Base-by-base conservation (phyloP, 2,113 vertebrate genomes). In the Boulengeromyrus knoepffleri region DNA sequence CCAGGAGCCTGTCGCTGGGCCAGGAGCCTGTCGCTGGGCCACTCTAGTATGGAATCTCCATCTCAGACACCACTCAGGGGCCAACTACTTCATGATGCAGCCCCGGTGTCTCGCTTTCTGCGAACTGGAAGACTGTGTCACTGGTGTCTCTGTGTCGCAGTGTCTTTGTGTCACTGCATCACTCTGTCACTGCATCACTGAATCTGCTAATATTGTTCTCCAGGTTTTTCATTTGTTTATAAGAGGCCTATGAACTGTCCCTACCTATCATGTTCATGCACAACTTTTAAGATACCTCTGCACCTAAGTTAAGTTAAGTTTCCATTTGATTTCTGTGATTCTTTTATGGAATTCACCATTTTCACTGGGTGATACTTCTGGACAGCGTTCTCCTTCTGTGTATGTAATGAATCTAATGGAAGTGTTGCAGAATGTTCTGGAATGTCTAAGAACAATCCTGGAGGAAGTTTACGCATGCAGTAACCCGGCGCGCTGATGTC, bases 401-500 rank as follows among this genome's bases (percentile, higher is more conserved):
- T 77, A 77, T 42, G 17, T 77, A 42, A 77, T 39, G 31, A 39
- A 77, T 77, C 31, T 27, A 31, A 66, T 66, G 62, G 9, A 66
- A 66, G 62, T 66, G 31, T 36, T 77, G 70, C 31, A 77, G 70
- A 77, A 39, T 8, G 74, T 80, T 42, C 74, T 42, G 17, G 17
- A 17, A 42, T 80, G 17, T 80, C 36, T 39, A 21, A 80, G 36
- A 80, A 80, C 74, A 80, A 39, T 42, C 31, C 10, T 6, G 74
- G 36, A 80, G 15, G 36, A 80, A 80, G 45, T 15, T 31, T 27
- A 70, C 21, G 42, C 7, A 66, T 58, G 58, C 53, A 58, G 21
- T n/a, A n/a, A n/a, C 56, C 56, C 21, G 21, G 56, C 2, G 36
- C 50, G 27, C 90, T 53, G 88, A 90, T 91, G 89, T 92, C 89